Evolutionary conservation across 2,113 vertebrate species (phyloP), one percentile per base, ranked within the genome.

Genomic region (Thamnaconus septentrionalis): DNA sequence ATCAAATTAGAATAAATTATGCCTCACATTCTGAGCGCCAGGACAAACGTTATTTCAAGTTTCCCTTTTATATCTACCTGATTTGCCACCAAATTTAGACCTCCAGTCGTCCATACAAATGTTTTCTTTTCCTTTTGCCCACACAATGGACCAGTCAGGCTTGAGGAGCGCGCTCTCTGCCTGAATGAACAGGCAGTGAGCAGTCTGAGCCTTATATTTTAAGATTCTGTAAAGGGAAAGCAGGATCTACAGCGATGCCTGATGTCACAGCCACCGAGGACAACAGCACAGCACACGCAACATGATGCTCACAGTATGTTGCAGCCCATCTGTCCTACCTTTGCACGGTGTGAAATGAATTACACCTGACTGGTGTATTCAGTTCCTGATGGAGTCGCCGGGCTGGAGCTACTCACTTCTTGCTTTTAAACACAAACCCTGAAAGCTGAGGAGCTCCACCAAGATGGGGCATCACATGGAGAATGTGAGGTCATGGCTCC

Each of bases 401-500:
- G 18, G 18, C 18, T 31, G 18, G 58, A 75, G 42, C 41, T 57
- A 54, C 71, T 80, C 55, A 65, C 71, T 10, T 10, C 48, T 18
- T 64, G 11, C 48, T 64, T 56, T 64, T 59, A 67, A 63, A 74
- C 73, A 66, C 52, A 60, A 64, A 58, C 58, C 42, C 39, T 54
- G 39, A 31, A 75, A 66, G 40, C 59, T 59, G 70, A 82, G 59
- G 55, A 7, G 44, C 45, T 51, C n/a, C 49, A 51, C 44, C 41
- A 56, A 51, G 7, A 48, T 4, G 52, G 45, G 41, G 44, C 7
- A 45, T 48, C 48, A 46, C 48, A 58, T 55, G 50, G 58, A 46
- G 71, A 88, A 83, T 68, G 64, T 90, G 89, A 79, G 78, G 87
- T 87, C 84, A 86, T 90, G 82, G 91, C 89, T 89, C 91, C 91